These are phyloP conservation scores for Fukomys damarensis DNA, from an alignment of 2,113 vertebrate species.

Conservation along the genomic window DNA sequence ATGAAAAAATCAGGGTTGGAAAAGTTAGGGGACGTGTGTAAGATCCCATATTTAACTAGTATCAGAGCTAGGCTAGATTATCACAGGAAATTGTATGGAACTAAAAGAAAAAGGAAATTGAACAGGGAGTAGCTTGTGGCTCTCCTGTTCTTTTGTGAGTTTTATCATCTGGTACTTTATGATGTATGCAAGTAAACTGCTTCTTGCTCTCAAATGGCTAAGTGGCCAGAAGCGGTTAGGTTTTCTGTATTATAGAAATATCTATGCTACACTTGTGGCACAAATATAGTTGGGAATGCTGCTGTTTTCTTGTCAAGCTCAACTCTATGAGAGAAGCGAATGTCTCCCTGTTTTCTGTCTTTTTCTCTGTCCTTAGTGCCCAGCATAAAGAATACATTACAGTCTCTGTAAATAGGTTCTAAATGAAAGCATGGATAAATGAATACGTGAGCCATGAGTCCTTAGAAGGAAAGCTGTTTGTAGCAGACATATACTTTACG, in stretches of 20 bases:
- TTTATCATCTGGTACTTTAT: background rate
- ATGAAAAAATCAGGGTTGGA: background rate
- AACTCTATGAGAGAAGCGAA: background rate
- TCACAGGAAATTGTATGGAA: background rate
- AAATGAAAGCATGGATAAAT: background rate
- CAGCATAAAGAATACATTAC: background rate
- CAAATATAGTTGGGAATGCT: background rate
- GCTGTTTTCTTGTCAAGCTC: background rate
- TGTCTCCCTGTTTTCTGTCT: background rate
- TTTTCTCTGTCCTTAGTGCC: background rate
- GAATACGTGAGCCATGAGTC: background rate
- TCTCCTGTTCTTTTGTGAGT: slow-evolving; percentile 10
- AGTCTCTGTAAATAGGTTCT: background rate
- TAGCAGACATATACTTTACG: background rate
- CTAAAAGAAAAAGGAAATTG: background rate
- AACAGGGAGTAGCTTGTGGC: background rate
- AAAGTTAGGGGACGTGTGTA: background rate
- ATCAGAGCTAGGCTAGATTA: background rate
- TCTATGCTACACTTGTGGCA: background rate
- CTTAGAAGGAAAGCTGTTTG: background rate
- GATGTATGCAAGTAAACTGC: background rate
- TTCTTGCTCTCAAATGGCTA: background rate
- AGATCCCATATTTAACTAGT: background rate
- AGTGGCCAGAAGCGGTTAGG: background rate
- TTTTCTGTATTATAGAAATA: background rate